These are phyloP conservation scores for Limosa lapponica DNA, from an alignment of 2,797 vertebrate species.

Conservation along the genomic window DNA sequence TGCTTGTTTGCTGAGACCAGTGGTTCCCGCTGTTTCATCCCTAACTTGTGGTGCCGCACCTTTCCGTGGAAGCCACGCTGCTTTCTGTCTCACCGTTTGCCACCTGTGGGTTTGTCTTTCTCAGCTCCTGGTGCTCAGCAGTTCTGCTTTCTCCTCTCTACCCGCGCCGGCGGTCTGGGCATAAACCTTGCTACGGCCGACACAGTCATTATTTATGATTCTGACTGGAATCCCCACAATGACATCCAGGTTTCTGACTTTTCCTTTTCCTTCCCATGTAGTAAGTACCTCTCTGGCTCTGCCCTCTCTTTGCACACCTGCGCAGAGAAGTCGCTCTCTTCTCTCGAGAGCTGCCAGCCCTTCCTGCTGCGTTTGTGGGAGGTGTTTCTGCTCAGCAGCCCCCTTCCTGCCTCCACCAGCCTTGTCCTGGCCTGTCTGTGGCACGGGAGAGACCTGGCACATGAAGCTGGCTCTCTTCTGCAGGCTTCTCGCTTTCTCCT, in stretches of 20 bases:
- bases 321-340: not conserved
- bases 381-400: not conserved
- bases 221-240: constrained; percentile 98
- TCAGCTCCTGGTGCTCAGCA: constrained; percentile 96
- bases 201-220: constrained; percentile 97
- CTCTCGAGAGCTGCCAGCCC: not conserved
- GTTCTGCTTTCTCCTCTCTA: constrained; percentile 96
- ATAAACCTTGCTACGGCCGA: constrained; percentile 97
- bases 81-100: constrained; percentile 1
- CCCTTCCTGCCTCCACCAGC: not conserved
- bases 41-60: not conserved
- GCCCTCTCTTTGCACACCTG: not conserved
- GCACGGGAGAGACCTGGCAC: not conserved
- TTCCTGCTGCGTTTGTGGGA: not conserved
- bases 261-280: not conserved
- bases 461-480: not conserved
- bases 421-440: not conserved
- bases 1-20: rapidly evolving
- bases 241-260: constrained; percentile 89
- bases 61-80: not conserved
- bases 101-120: constrained; percentile 49
- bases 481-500: not conserved
- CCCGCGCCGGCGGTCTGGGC: constrained; percentile 93
- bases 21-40: rapidly evolving
- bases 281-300: not conserved